A percentile compares a stretch with the other conserved stretches of the same genome.
These are phyloP conservation scores for Drosophila paucipuncta DNA, from an alignment of 2,888 invertebrate species.

Conservation along the genomic window DNA sequence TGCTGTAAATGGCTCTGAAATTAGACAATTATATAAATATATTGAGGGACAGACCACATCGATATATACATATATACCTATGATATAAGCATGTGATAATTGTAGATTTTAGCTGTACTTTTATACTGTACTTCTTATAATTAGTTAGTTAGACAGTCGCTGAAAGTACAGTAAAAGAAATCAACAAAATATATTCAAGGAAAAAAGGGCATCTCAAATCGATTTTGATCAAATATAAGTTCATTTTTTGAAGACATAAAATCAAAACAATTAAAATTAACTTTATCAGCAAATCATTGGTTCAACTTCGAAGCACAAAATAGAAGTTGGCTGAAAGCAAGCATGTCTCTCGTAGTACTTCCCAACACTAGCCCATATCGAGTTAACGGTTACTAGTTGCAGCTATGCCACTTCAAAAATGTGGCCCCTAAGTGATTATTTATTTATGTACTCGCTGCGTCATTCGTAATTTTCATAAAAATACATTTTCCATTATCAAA, in stretches of 20 bases:
- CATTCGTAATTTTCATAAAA: constrained; percentile 15
- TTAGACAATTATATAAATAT: background rate
- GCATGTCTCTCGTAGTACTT: background rate
- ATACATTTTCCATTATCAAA: constrained; percentile 32
- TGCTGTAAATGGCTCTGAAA: background rate
- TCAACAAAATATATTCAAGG: background rate
- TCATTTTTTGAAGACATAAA: background rate
- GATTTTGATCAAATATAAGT: background rate
- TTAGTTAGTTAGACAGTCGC: background rate
- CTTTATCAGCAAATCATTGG: background rate
- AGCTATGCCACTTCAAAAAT: constrained; percentile 13
- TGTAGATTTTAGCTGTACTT: background rate
- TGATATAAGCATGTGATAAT: background rate
- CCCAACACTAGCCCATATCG: constrained; percentile 21
- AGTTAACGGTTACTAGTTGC: constrained; percentile 7
- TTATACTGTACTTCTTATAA: background rate
- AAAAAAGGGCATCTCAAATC: background rate
- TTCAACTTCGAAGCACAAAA: background rate
- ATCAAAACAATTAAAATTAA: background rate
- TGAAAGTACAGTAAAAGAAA: background rate
- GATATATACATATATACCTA: background rate
- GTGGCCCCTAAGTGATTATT: constrained; percentile 20
- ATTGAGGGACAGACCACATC: background rate
- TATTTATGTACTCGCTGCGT: constrained; percentile 34
- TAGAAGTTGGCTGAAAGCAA: background rate